These are phyloP conservation scores for Coecobrya sp. DNA, from an alignment of 2,888 invertebrate genomes.

Conservation along the genomic window DNA sequence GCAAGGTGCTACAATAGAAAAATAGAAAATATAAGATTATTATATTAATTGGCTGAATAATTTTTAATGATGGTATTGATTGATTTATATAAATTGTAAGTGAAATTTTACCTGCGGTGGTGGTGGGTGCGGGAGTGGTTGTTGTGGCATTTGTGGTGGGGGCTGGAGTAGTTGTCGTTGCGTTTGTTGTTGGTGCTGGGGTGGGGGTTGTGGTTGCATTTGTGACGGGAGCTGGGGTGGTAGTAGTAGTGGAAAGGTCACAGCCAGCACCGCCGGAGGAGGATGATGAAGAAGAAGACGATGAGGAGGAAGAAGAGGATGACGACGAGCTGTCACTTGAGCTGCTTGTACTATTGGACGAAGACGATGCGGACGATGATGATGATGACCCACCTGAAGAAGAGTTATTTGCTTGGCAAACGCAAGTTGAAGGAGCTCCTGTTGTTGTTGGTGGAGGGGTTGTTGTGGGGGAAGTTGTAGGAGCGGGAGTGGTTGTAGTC, in stretches of 20 bases:
- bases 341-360: not conserved
- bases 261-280: not conserved
- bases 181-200: not conserved
- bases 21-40: not conserved
- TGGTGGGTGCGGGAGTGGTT: constrained; percentile 17
- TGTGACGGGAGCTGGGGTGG: constrained; percentile 10
- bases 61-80: not conserved
- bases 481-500: not conserved
- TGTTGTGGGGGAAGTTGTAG: constrained; percentile 20
- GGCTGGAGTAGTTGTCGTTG: not conserved
- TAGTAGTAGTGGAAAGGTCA: not conserved
- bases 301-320: constrained; percentile 28
- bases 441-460: constrained; percentile 17
- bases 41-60: not conserved
- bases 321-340: constrained; percentile 18
- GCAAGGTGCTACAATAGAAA: not conserved
- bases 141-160: constrained; percentile 32
- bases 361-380: not conserved
- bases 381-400: not conserved
- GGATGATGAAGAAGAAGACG: constrained; percentile 3
- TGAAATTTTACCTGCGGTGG: constrained; percentile 41
- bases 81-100: not conserved
- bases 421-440: constrained; percentile 3
- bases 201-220: constrained; percentile 25
- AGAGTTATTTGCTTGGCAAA: constrained; percentile 28